Base-by-base conservation (phyloP, 2,888 invertebrate species). In the Endotricha flammealis region DNA sequence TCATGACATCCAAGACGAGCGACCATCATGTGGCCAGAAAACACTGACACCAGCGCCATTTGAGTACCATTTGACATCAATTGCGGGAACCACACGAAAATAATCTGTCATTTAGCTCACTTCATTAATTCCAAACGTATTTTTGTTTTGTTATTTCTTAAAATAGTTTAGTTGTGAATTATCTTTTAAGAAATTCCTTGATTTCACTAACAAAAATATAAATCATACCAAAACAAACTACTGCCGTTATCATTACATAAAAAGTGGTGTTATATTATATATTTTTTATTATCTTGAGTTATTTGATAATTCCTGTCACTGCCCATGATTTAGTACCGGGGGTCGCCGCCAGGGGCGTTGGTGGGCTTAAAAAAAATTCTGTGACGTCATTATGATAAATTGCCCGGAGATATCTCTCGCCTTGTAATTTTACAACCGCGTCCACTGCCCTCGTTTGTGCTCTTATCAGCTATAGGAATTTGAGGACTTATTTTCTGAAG, bases 271-370 rank as follows among this genome's bases (percentile, higher is more conserved):
- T 33, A 33, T 33, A 27, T 20, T 20, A 4, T 20, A 16, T 20
- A n/a, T n/a, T n/a, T 33, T 33, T 35, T 57, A 72, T 71, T 76
- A 82, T 80, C 80, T 74, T 64, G 72, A 71, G 70, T 74, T 77
- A 74, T 77, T 79, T 78, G 76, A 81, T 81, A 79, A 82, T 78
- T 77, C 70, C 57, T 67, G 77, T 78, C 75, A 49, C 69, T 46
- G 44, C 36, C 46, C 42, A 55, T 81, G 79, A 82, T 82, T 82
- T 81, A 82, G 66, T 67, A 44, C 61, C 55, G 36, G 48, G 64
- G 71, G 73, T 73, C 71, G 68, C 52, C 62, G 53, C 59, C 46
- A 66, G 60, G 62, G 68, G 64, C 60, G 59, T 53, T 48, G 48
- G 39, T 41, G 53, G 46, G 53, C 54, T 60, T 49, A 66, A 69